phyloP scores from a whole-genome alignment of 2,888 invertebrate genomes.

The Spicauda simplicius region DNA sequence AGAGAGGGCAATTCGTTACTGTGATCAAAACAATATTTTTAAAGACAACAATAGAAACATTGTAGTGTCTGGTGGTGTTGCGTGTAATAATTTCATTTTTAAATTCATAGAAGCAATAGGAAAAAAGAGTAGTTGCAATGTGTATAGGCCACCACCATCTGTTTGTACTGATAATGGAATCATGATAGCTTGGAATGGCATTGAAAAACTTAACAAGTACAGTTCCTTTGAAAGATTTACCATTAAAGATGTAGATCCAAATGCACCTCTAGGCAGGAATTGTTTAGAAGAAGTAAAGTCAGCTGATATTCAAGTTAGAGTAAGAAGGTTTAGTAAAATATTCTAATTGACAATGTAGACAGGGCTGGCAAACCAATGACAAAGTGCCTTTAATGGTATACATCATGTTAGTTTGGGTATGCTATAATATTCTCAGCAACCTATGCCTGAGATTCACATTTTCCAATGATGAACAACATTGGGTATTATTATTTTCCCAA shows the following conservation, averaged over 20 bases:
- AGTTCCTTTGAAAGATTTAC: conserved; percentile 76
- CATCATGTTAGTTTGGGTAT: too few relatives aligned
- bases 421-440: too few relatives aligned
- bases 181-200: conserved; percentile 99
- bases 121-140: conserved; percentile 85
- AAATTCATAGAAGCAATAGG: conserved; percentile 89
- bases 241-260: conserved; percentile 84
- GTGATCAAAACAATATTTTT: conserved; percentile 85
- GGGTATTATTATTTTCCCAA: too few relatives aligned
- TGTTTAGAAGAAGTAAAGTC: conserved; percentile 83
- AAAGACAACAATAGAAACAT: conserved; percentile 76
- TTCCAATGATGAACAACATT: too few relatives aligned
- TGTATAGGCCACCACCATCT: conserved; percentile 91
- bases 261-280: conserved; percentile 86
- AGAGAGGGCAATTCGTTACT: conserved; percentile 92
- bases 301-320: conserved; percentile 77
- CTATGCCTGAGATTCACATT: too few relatives aligned
- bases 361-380: too few relatives aligned
- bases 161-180: conserved; percentile 99
- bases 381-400: too few relatives aligned
- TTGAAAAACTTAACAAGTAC: conserved; percentile 87
- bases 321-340: conserved; percentile 60
- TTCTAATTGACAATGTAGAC: conserved; percentile 31
- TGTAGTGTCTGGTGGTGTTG: conserved; percentile 97
- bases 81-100: conserved; percentile 94